phyloP scores from a whole-genome alignment of 2,113 vertebrate genomes.

The Nycticorax nycticorax region DNA sequence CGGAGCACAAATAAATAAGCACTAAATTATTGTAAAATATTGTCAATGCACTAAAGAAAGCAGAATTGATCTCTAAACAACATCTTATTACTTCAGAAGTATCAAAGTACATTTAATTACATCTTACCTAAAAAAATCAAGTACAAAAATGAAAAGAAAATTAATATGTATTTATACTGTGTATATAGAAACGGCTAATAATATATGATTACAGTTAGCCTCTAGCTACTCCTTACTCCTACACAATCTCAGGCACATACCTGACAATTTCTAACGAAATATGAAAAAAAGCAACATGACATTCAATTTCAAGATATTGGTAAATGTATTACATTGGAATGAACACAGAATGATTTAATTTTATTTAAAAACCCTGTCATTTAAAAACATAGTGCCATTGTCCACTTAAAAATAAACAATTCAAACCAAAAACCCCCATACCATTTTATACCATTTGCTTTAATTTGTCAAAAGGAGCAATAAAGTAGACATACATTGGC shows the following conservation, averaged over 20 bases:
- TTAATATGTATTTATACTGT: constrained; percentile 78
- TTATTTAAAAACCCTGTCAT: constrained; percentile 82
- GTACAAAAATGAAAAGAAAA: constrained; percentile 85
- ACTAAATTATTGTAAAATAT: constrained; percentile 85
- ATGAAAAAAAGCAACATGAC: constrained; percentile 77
- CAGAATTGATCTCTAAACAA: constrained; percentile 77
- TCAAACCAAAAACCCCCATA: constrained; percentile 49
- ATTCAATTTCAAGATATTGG: constrained; percentile 78
- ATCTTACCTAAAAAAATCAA: constrained; percentile 84
- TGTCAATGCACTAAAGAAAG: constrained; percentile 83
- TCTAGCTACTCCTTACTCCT: constrained; percentile 78
- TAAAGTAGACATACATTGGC: constrained; percentile 83
- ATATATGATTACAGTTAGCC: constrained; percentile 80
- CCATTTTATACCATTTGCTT: constrained; percentile 76
- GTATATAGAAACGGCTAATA: constrained; percentile 81
- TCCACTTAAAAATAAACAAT: constrained; percentile 77
- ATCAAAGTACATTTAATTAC: constrained; percentile 88
- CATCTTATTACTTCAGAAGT: constrained; percentile 83
- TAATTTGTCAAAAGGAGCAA: constrained; percentile 74
- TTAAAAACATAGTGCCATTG: constrained; percentile 80
- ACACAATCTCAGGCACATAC: constrained; percentile 80
- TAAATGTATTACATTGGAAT: constrained; percentile 79
- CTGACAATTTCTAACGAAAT: constrained; percentile 79
- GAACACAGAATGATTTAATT: constrained; percentile 75
- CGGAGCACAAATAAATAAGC: constrained; percentile 85